A percentile compares a stretch with the other conserved stretches of the same genome.
phyloP scores from a whole-genome alignment of 2,888 invertebrate species.

The Noctua janthe region DNA sequence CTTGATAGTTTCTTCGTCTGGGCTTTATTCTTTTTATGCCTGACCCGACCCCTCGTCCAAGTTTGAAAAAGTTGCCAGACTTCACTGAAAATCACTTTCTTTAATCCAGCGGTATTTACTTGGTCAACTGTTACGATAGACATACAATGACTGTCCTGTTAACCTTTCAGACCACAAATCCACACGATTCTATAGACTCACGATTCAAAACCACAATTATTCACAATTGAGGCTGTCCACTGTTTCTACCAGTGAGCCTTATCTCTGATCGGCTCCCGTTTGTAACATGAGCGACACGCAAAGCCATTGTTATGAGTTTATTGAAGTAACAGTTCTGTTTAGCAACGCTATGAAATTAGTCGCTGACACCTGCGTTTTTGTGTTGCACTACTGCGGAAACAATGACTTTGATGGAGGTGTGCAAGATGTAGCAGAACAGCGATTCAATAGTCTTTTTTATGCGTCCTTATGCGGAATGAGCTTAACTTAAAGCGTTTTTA shows the following conservation, averaged over 20 bases:
- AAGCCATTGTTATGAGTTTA: slow-evolving; percentile 51
- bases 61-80: neutral
- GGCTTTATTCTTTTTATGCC: neutral
- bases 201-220: slow-evolving; percentile 19
- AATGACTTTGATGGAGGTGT: slow-evolving; percentile 24
- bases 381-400: slow-evolving; percentile 54
- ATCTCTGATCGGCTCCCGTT: slow-evolving; percentile 50
- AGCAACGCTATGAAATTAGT: slow-evolving; percentile 44
- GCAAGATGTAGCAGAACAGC: slow-evolving; percentile 13
- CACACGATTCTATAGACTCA: neutral
- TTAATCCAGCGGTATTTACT: neutral
- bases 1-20: neutral
- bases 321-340: slow-evolving; percentile 39
- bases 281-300: slow-evolving; percentile 41
- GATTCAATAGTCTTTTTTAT: neutral
- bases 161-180: neutral
- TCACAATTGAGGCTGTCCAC: slow-evolving; percentile 25
- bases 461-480: neutral
- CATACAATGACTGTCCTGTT: neutral
- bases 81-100: neutral
- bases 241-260: slow-evolving; percentile 26
- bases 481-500: too few species aligned
- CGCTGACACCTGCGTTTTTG: slow-evolving; percentile 55
- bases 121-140: neutral
- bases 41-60: too few species aligned